phyloP scores from a whole-genome alignment of 2,888 invertebrate species.

The Limnephilus rhombicus region DNA sequence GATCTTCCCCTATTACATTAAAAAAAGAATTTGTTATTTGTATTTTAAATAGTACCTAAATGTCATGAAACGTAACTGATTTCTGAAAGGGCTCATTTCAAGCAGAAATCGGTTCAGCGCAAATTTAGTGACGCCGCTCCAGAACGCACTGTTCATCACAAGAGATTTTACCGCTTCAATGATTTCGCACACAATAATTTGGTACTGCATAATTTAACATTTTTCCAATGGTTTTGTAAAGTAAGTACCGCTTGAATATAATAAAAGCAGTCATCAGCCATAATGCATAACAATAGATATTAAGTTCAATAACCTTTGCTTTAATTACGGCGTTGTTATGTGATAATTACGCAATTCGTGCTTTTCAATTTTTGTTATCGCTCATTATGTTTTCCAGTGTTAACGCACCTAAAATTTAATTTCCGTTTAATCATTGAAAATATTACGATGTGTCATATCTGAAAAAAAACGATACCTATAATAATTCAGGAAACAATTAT shows the following conservation, averaged over 20 bases:
- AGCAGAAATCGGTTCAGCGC: no score
- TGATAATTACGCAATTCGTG: not conserved
- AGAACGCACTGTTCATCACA: no score
- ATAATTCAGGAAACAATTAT: not conserved
- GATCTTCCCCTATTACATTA: no score
- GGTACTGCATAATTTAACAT: not conserved
- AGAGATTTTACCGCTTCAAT: no score
- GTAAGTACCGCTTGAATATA: not conserved
- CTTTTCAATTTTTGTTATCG: not conserved
- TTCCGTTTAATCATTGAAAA: not conserved
- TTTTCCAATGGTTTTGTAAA: not conserved
- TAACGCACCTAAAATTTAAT: not conserved
- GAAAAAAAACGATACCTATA: not conserved
- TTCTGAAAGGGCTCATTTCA: no score
- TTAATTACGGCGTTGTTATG: not conserved
- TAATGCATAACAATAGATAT: not conserved
- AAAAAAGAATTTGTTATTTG: no score
- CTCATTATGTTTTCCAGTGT: not conserved
- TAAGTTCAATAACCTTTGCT: not conserved
- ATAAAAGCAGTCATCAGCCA: not conserved
- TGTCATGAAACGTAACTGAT: no score
- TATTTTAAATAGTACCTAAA: no score
- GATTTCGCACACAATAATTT: not conserved
- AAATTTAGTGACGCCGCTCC: no score
- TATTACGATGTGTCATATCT: not conserved